Evolutionary conservation across 1,140 invertebrate genomes (phyloP), one percentile per base, ranked within the genome.

Genomic region (Pseudomyrmex sp.): DNA sequence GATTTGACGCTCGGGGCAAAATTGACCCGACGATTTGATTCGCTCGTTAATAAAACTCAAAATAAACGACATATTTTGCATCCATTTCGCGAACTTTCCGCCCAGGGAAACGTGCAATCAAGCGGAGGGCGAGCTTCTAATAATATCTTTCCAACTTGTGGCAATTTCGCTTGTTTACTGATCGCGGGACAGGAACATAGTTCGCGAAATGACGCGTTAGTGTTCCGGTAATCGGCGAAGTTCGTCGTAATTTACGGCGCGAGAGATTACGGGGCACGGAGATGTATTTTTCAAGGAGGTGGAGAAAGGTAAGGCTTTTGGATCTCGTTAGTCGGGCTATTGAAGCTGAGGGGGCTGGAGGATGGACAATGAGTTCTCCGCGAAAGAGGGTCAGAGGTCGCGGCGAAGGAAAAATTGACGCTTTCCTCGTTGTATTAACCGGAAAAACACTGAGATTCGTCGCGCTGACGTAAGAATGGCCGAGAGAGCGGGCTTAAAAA

Each of bases 391-490:
- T 62, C 59, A 62, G 59, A 35, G 7, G 35, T 4, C 0, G 59
- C 13, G 52, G n/a, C 2, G 54, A 79, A 12, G 10, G 52, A 85
- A 59, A 46, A 7, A 2, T 35, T 35, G 35, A 35, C 35, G 10
- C 35, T 70, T 56, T 15, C 20, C 44, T 48, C 26, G 18, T 20
- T 66, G 12, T 61, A 76, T 69, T 44, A 13, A n/a, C 58, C 65
- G 70, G 52, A 86, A 74, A 74, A 89, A 85, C 86, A 89, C 69
- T 85, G 52, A 10, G 44, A 80, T 26, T 79, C 75, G 77, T 84
- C 65, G 70, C 44, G 82, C 74, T 88, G 88, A 88, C 80, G 85
- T 82, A 88, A 86, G 63, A 48, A 58, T 18, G 20, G 26, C 26
- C 52, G 59, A 50, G 20, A 44, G 15, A 63, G 54, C 9, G 52